A percentile compares a stretch with the other conserved stretches of the same genome.
Evolutionary conservation across 2,797 vertebrate species (phyloP).

Genomic region (Sciurus vulgaris): DNA sequence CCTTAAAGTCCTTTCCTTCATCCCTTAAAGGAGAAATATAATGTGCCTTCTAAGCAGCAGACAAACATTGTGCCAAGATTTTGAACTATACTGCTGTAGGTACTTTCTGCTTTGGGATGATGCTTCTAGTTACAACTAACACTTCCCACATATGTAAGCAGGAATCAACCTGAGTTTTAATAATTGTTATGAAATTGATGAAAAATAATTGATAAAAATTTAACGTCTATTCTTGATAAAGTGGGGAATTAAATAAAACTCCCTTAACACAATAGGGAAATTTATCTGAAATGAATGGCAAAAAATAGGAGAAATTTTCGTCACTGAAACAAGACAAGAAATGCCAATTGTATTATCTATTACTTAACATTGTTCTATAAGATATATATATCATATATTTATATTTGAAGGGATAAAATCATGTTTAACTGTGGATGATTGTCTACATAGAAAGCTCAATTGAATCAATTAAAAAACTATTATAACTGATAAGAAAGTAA

Average conservation of each 20-base stretch:
- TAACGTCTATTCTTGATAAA: slow-evolving; percentile 15
- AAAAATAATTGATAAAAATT: slow-evolving; percentile 26
- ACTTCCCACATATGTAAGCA: not conserved
- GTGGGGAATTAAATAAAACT: slow-evolving; percentile 12
- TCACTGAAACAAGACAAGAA: not conserved
- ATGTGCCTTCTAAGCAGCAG: not conserved
- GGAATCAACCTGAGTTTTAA: not conserved
- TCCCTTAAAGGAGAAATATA: not conserved
- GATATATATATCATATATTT: not conserved
- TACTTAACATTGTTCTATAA: not conserved
- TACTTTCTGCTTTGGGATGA: not conserved
- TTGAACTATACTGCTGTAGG: not conserved
- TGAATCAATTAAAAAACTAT: slow-evolving; percentile 4
- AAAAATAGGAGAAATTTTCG: slow-evolving; percentile 39
- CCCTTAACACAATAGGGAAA: slow-evolving; percentile 14
- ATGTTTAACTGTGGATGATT: not conserved
- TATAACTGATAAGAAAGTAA: not conserved
- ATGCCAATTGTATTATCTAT: not conserved
- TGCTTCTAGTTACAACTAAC: not conserved
- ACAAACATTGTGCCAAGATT: not conserved
- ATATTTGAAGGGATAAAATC: slow-evolving; percentile 49
- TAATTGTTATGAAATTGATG: not conserved
- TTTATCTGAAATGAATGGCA: not conserved
- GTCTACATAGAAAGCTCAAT: not conserved
- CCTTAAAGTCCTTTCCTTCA: not conserved